A percentile compares a stretch with the other conserved stretches of the same genome.
Conservation (phyloP, 2,113 vertebrate species). For the Hipposideros armiger region DNA sequence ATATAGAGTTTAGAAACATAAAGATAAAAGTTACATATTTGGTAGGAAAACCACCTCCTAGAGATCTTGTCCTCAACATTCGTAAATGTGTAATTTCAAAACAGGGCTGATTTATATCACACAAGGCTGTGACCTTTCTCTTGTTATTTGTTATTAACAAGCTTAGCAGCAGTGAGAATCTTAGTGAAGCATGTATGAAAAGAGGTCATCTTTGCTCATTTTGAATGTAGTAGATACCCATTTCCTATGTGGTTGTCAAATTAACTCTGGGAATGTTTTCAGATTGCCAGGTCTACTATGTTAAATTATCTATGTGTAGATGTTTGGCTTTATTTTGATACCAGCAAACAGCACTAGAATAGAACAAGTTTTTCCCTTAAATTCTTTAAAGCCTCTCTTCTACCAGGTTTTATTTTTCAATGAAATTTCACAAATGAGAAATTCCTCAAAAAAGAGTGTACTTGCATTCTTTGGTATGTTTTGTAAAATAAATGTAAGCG, state of each 20-base stretch:
- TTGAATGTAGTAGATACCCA: not conserved
- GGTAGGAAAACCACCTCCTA: not conserved
- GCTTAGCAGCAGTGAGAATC: not conserved
- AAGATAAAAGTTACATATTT: not conserved
- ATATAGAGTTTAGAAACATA: not conserved
- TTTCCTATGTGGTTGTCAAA: not conserved
- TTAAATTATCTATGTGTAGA: not conserved
- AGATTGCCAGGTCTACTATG: not conserved
- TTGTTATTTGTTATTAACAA: conserved; percentile 3
- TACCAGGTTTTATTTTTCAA: not conserved
- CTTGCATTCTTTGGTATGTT: not conserved
- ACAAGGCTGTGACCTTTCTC: not conserved
- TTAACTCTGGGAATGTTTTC: not conserved
- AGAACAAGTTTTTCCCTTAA: not conserved
- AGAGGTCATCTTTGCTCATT: not conserved
- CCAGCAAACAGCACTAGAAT: not conserved
- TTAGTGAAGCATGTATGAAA: not conserved
- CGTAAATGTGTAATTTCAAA: not conserved
- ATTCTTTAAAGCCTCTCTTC: not conserved
- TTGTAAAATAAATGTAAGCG: not conserved
- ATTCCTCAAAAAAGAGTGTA: not conserved
- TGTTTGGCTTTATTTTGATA: conserved; percentile 17
- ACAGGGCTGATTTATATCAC: not conserved
- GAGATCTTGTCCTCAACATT: not conserved
- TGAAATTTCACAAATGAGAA: not conserved